Evolutionary conservation across 2,888 invertebrate species (phyloP).

Genomic region (Itoplectis maculator): DNA sequence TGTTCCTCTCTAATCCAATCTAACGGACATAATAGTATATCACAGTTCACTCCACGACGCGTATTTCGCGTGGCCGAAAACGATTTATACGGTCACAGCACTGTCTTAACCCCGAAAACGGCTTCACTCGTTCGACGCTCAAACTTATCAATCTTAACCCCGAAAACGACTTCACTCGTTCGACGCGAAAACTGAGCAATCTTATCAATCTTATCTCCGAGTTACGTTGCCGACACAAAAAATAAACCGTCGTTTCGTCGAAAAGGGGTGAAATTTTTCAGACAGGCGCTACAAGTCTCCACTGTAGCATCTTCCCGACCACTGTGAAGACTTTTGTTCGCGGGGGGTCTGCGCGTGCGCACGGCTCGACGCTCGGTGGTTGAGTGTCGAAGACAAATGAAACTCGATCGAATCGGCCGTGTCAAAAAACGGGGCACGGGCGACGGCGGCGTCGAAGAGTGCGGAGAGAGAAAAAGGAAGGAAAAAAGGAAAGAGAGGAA

Average conservation of each 20-base stretch:
- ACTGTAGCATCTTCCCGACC: constrained; percentile 56
- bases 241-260: neutral
- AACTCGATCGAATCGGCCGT: constrained; percentile 80
- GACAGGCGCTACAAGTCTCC: constrained; percentile 3
- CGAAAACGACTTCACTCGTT: no score
- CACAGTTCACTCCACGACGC: constrained; percentile 60
- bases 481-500: constrained; percentile 78
- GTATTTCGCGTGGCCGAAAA: constrained; percentile 33
- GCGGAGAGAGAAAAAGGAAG: constrained; percentile 71
- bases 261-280: constrained; percentile 23
- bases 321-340: constrained; percentile 57
- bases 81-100: constrained; percentile 64
- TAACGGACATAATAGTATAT: constrained; percentile 72
- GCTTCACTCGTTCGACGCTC: constrained; percentile 19
- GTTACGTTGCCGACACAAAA: no score
- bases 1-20: constrained; percentile 74
- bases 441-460: constrained; percentile 57
- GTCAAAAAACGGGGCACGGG: constrained; percentile 82
- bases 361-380: constrained; percentile 72
- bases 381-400: constrained; percentile 82
- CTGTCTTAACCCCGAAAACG: constrained; percentile 20
- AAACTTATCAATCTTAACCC: no score
- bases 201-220: no score
- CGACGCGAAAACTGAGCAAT: no score
- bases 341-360: constrained; percentile 55